Evolutionary conservation across 2,888 invertebrate genomes (phyloP), one percentile per base, ranked within the genome.

Genomic region (Archips crataeganus): DNA sequence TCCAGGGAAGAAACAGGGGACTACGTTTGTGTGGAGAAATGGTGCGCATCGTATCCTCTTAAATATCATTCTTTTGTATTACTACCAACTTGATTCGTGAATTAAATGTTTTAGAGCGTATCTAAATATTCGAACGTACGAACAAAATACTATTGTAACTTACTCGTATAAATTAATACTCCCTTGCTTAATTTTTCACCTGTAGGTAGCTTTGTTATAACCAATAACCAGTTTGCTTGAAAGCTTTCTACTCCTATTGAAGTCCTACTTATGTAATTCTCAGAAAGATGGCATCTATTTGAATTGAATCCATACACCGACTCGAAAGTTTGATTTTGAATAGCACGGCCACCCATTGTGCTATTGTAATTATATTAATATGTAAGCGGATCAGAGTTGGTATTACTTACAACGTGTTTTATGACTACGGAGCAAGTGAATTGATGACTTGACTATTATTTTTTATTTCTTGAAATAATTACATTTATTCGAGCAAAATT

Each of bases 291-390:
- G 11, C 67, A 72, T 68, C 67, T 39, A 63, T 39, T 63, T 73
- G 63, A 73, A 68, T 63, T 73, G 63, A 62, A 65, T 51, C 15
- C 34, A n/a, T 36, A 64, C 47, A 34, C 34, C n/a, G n/a, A 36
- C 34, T 73, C 57, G 68, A 73, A 72, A 72, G 67, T 69, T 73
- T 42, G 59, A 60, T 73, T 59, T 47, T 62, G 62, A 72, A 72
- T 67, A 23, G 36, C 2, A 11, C n/a, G 62, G 45, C 45, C 68
- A 59, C 62, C 72, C 63, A 73, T 59, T 73, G 72, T 68, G 72
- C 63, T 59, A 73, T 73, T 68, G 63, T 62, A 57, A 36, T 63
- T 32, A 47, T 63, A 47, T 63, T 32, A 49, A 63, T 63, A 63
- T 47, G 23, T 63, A 63, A 47, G 10, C 62, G 42, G 42, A 62